Conservation (phyloP, 2,797 vertebrate genomes). For the Centropyge bicolor region DNA sequence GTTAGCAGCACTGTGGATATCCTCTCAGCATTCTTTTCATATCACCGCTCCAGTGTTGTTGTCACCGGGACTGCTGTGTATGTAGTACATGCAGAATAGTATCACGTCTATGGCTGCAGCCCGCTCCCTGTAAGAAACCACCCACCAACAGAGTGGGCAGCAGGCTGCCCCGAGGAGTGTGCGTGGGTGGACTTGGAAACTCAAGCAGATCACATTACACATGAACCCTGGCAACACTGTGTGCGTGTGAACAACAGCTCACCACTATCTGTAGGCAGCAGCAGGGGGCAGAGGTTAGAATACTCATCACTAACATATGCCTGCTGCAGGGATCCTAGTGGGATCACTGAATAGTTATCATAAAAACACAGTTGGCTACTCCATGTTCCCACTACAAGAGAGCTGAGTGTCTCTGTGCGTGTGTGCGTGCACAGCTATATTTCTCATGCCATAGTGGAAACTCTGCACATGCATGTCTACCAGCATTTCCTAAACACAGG, state of each 20-base stretch:
- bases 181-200: conserved; percentile 84
- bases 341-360: conserved; percentile 74
- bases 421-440: conserved; percentile 32
- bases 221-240: conserved; percentile 84
- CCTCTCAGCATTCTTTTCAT: conserved; percentile 69
- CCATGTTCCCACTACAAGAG: conserved; percentile 65
- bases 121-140: conserved; percentile 82
- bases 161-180: conserved; percentile 84
- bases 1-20: conserved; percentile 63
- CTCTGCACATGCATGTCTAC: conserved; percentile 56
- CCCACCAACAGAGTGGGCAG: conserved; percentile 86
- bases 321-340: conserved; percentile 79
- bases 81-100: conserved; percentile 81
- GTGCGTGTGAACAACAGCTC: conserved; percentile 80
- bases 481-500: conserved; percentile 54
- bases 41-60: conserved; percentile 67
- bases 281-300: conserved; percentile 78
- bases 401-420: conserved; percentile 52
- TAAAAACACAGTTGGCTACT: conserved; percentile 74
- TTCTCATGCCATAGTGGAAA: conserved; percentile 52
- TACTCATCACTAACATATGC: conserved; percentile 84
- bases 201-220: conserved; percentile 86
- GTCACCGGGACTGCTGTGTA: conserved; percentile 71
- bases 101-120: conserved; percentile 78
- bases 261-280: conserved; percentile 84